These are phyloP conservation scores for Artemia sp. DNA, from an alignment of 2,888 invertebrate genomes.

Conservation along the genomic window DNA sequence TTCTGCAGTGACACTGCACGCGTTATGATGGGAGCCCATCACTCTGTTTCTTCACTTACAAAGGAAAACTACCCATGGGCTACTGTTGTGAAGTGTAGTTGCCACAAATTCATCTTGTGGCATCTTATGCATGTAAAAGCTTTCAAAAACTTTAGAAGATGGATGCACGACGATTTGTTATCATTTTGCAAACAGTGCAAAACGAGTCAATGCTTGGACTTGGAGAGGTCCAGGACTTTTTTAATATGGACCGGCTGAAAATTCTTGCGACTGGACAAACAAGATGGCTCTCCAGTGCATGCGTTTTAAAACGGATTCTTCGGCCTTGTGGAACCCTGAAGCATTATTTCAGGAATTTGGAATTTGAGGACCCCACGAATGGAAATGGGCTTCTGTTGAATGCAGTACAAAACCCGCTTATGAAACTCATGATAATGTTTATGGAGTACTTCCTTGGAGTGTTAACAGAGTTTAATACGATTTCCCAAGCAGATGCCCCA, in stretches of 20 bases:
- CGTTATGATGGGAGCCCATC: no score
- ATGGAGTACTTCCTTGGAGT: background rate
- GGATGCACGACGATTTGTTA: no score
- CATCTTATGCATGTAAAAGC: conserved; percentile 13
- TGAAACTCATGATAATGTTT: conserved; percentile 17
- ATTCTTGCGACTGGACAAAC: conserved; percentile 13
- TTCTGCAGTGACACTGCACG: no score
- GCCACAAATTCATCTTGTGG: conserved; percentile 7
- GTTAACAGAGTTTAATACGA: conserved; percentile 13
- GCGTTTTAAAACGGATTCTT: background rate
- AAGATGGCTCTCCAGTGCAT: conserved; percentile 15
- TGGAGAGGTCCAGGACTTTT: conserved; percentile 17
- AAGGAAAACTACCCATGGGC: conserved; percentile 12
- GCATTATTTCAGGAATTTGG: conserved; percentile 8
- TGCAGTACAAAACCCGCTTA: conserved; percentile 11
- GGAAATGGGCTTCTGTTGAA: background rate
- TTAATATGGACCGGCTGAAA: background rate
- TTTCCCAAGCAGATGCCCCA: no score
- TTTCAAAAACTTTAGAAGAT: background rate
- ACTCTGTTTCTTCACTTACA: no score
- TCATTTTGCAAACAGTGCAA: no score
- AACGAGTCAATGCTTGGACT: background rate
- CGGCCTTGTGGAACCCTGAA: background rate
- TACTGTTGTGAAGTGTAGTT: conserved; percentile 9
- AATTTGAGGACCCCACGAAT: conserved; percentile 10